Evolutionary conservation across 1,140 invertebrate genomes (phyloP), one percentile per base, ranked within the genome.

Genomic region (Nylanderia fulva): DNA sequence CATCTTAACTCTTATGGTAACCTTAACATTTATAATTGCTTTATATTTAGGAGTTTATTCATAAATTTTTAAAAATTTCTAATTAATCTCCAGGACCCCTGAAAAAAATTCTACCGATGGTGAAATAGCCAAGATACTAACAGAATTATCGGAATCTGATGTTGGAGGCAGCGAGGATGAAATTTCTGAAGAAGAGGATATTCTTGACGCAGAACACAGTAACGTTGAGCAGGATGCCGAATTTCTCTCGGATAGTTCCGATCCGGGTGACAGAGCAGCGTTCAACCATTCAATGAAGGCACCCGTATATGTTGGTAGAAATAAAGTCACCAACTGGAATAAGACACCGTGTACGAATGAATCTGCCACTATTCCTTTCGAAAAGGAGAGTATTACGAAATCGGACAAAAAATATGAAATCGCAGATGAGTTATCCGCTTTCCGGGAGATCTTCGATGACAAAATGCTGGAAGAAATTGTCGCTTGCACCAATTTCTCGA

Each of bases 61-160:
- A 11, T 42, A 42, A 42, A 11, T 9, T 42, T 42, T 42, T n/a
- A n/a, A n/a, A n/a, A 42, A 42, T 42, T 2, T 42, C 7, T 42
- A 42, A 18, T 61, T 29, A 61, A 29, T 7, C 15, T 61, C 9
- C 9, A 63, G 29, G 1, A n/a, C 61, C 29, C 3, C 29, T 63
- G 27, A 27, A 9, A 15, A 63, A 8, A 9, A 3, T 8, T 33
- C 18, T 18, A 18, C 7, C 0, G n/a, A 36, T 29, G 7, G 36
- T 2, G 29, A 63, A 63, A 63, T 36, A 63, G 15, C 8, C 18
- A 63, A n/a, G 13, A 33, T n/a, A 18, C 6, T 39, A 24, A 9
- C 63, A 36, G 33, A 64, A 8, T 39, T 64, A 64, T 64, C n/a
- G 4, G 63, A 64, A 33, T 64, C 63, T 11, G 33, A 64, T 11